Evolutionary conservation across 2,888 invertebrate genomes (phyloP), one percentile per base, ranked within the genome.

Genomic region (Drosophila mimetica): DNA sequence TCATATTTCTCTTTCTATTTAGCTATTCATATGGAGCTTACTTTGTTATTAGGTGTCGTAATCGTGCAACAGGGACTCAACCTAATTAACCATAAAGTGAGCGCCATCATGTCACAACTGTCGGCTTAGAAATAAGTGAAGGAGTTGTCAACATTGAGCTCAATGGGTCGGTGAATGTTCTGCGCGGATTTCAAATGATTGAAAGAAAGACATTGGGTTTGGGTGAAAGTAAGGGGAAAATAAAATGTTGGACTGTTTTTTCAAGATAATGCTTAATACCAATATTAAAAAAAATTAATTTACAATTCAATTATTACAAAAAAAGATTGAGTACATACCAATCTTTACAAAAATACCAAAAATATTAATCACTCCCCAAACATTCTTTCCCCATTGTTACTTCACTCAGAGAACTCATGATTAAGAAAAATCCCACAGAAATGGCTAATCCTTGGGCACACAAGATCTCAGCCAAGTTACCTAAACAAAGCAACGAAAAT

Each of bases 51-150:
- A 75, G 88, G 88, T 88, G 84, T 88, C 87, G 87, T 78, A 84
- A 86, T 88, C 88, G 75, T 73, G 70, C 30, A 87, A 75, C 88
- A 85, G 77, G 79, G 82, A 70, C 82, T 88, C 85, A 86, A 76
- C 76, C 82, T 81, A 86, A 84, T 85, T 87, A 85, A 71, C 75
- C 85, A 75, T 82, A 72, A 88, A 82, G 79, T 71, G 87, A 77
- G 85, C 82, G 82, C 82, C 86, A 88, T 71, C 81, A 74, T 88
- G 82, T 81, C 84, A 82, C 87, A 85, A 87, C 70, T 87, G 89
- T 88, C 89, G 73, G 82, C 72, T 85, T 88, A 78, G 64, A 30
- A 53, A 69, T 60, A 67, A 41, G 32, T 47, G 22, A 44, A 66
- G 66, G 47, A 67, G 41, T 37, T 20, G 32, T 34, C 20, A 58